phyloP scores from a whole-genome alignment of 2,113 vertebrate species.

The Dicrurus megarhynchus region DNA sequence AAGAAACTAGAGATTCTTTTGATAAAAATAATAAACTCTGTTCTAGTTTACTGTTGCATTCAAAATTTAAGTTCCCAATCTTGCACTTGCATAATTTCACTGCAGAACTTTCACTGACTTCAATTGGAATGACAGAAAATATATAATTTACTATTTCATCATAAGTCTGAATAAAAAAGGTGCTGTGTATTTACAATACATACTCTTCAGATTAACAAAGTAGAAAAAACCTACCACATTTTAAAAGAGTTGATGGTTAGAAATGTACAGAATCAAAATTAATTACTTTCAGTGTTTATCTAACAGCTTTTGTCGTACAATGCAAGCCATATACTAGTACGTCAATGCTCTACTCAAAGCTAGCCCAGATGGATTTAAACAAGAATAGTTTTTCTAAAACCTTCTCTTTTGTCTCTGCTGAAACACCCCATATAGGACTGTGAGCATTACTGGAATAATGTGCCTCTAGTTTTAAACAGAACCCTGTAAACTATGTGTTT shows the following conservation, averaged over 20 bases:
- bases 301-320: background rate
- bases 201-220: background rate
- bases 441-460: background rate
- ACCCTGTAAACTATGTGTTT: background rate
- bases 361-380: constrained; percentile 41
- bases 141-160: background rate
- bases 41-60: background rate
- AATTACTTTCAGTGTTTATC: background rate
- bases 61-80: background rate
- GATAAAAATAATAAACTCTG: background rate
- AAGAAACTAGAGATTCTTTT: background rate
- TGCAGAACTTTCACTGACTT: background rate
- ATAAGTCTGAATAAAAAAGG: background rate
- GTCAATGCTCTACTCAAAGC: background rate
- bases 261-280: background rate
- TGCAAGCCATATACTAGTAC: background rate
- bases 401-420: constrained; percentile 49
- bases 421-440: constrained; percentile 4
- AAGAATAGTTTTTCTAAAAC: constrained; percentile 59
- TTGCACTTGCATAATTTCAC: background rate
- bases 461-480: background rate
- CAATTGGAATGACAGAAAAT: background rate
- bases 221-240: background rate
- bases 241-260: background rate
- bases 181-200: background rate